Conservation (phyloP, 2,113 vertebrate species). For the Rhadina sibilatrix region DNA sequence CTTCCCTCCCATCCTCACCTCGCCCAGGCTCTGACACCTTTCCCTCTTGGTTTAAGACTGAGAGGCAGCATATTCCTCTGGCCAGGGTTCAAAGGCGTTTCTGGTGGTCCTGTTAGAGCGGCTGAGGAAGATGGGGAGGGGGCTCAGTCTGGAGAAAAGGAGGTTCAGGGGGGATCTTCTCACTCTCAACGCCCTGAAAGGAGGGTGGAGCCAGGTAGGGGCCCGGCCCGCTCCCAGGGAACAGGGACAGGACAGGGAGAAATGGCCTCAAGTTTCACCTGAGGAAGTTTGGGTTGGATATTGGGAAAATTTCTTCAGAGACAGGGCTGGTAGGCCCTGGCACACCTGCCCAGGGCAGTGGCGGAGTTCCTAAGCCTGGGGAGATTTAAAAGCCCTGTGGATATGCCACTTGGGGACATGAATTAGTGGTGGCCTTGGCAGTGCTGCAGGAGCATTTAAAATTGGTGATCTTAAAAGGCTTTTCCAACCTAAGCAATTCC, state of each 20-base stretch:
- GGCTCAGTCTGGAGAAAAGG: neutral
- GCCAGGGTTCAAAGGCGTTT: neutral
- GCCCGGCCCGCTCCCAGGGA: accelerated
- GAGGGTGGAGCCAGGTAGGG: neutral
- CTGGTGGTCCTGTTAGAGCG: neutral
- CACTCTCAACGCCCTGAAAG: neutral
- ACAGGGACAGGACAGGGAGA: neutral
- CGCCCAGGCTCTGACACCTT: neutral
- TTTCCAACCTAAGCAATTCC: neutral
- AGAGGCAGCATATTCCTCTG: neutral
- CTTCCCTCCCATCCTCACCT: neutral
- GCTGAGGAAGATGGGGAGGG: neutral
- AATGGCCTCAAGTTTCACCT: neutral
- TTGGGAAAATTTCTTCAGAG: neutral
- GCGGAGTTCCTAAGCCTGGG: accelerated
- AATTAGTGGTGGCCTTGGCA: neutral
- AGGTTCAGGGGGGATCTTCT: neutral
- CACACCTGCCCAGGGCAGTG: neutral
- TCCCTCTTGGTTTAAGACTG: neutral
- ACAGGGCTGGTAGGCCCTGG: neutral
- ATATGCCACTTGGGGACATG: neutral
- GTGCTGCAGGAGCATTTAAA: neutral
- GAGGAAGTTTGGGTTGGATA: neutral
- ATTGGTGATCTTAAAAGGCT: neutral
- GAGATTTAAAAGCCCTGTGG: neutral